phyloP scores from a whole-genome alignment of 2,888 invertebrate genomes.

The Agriopis marginaria region DNA sequence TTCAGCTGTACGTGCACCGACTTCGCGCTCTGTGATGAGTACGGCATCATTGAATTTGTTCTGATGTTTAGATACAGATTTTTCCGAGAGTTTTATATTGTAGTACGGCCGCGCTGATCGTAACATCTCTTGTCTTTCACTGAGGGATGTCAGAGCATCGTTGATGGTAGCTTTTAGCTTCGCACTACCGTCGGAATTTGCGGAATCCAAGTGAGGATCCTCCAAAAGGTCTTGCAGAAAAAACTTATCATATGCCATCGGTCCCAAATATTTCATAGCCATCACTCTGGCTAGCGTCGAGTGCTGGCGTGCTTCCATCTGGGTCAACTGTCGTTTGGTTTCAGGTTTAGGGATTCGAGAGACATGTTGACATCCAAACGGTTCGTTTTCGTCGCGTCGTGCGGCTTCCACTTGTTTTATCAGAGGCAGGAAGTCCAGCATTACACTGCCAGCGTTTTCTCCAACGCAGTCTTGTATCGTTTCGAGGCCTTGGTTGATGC shows the following conservation, averaged over 20 bases:
- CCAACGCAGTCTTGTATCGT: conserved; percentile 82
- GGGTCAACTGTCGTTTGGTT: conserved; percentile 68
- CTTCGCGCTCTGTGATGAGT: conserved; percentile 70
- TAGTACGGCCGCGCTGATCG: conserved; percentile 78
- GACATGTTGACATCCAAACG: conserved; percentile 60
- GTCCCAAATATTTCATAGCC: conserved; percentile 81
- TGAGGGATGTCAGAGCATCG: conserved; percentile 71
- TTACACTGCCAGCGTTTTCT: conserved; percentile 73
- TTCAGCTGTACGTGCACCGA: conserved; percentile 72
- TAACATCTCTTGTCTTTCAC: conserved; percentile 77
- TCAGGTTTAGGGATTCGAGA: conserved; percentile 73
- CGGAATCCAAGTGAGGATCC: conserved; percentile 71
- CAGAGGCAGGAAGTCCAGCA: conserved; percentile 76
- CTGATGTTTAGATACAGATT: conserved; percentile 74
- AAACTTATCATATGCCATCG: conserved; percentile 82
- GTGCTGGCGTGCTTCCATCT: conserved; percentile 75
- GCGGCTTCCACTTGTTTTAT: conserved; percentile 71
- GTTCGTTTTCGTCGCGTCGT: conserved; percentile 58
- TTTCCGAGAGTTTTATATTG: conserved; percentile 75
- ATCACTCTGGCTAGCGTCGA: conserved; percentile 73
- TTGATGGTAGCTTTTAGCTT: conserved; percentile 62
- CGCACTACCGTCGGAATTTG: conserved; percentile 69
- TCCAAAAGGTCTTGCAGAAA: conserved; percentile 71
- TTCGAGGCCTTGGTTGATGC: conserved; percentile 77
- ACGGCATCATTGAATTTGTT: conserved; percentile 70